phyloP scores from a whole-genome alignment of 2,797 vertebrate genomes.

The Agapornis canus region DNA sequence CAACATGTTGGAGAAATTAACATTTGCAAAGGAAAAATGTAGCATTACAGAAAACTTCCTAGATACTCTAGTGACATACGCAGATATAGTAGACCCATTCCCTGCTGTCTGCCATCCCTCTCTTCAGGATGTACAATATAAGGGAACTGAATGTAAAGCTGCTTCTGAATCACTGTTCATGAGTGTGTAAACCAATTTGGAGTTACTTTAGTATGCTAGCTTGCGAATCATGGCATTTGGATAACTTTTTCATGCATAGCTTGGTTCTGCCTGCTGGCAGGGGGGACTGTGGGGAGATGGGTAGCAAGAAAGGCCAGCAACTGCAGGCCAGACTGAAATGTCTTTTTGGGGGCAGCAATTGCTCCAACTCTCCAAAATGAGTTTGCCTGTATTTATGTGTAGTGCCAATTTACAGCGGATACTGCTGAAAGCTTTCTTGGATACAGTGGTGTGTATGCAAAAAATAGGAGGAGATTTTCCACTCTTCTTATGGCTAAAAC shows the following conservation, averaged over 20 bases:
- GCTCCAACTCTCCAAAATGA: neutral
- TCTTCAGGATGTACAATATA: neutral
- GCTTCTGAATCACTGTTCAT: neutral
- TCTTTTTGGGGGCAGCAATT: neutral
- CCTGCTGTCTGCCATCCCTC: neutral
- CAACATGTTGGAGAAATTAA: neutral
- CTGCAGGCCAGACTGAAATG: neutral
- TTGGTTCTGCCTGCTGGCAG: neutral
- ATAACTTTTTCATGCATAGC: neutral
- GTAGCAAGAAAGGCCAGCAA: neutral
- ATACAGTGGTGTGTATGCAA: neutral
- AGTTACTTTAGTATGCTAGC: neutral
- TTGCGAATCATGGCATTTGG: neutral
- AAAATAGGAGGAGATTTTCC: neutral
- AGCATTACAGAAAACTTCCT: neutral
- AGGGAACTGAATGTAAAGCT: neutral
- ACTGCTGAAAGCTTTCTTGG: neutral
- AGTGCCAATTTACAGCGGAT: neutral
- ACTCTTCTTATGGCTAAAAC: neutral
- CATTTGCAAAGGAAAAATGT: neutral
- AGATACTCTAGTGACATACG: neutral
- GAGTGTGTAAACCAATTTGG: neutral
- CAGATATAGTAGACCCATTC: neutral
- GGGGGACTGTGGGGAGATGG: neutral
- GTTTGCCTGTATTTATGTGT: neutral